Conservation (phyloP, 1,140 invertebrate genomes). For the Mercenaria mercenaria region DNA sequence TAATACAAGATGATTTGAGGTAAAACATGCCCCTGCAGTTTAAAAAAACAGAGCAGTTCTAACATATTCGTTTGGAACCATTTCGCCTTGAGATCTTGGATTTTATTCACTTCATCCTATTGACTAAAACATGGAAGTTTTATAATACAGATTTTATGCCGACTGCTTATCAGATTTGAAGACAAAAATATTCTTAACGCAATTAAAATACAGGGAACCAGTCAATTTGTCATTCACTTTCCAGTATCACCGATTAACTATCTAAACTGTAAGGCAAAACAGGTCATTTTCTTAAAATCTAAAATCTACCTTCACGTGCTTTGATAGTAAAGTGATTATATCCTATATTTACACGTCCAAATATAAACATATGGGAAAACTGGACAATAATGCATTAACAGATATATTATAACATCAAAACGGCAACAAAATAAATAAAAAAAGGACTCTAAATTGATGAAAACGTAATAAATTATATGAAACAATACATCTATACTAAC, state of each 20-base stretch:
- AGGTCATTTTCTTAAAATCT: constrained; percentile 40
- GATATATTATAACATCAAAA: constrained; percentile 64
- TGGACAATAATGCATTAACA: constrained; percentile 62
- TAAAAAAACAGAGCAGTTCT: no score
- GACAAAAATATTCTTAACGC: no score
- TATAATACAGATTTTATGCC: no score
- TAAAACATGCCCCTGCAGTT: background rate
- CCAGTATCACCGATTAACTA: background rate
- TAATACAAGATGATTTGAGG: background rate
- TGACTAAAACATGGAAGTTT: no score
- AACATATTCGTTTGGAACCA: no score
- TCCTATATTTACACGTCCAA: constrained; percentile 17
- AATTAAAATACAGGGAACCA: no score
- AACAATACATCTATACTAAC: constrained; percentile 15
- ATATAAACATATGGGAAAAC: constrained; percentile 55
- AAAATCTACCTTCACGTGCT: constrained; percentile 42
- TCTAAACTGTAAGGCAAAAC: constrained; percentile 55
- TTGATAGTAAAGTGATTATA: constrained; percentile 29
- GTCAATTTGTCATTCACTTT: background rate
- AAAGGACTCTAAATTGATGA: constrained; percentile 34
- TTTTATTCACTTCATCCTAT: no score
- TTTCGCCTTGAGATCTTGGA: no score
- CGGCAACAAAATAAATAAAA: constrained; percentile 66
- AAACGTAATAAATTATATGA: constrained; percentile 42
- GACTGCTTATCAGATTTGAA: no score